Percentiles rank a stretch among this genome's conserved stretches.
These are phyloP conservation scores for Periophthalmus magnuspinnatus DNA, from an alignment of 2,797 vertebrate species.

Conservation along the genomic window DNA sequence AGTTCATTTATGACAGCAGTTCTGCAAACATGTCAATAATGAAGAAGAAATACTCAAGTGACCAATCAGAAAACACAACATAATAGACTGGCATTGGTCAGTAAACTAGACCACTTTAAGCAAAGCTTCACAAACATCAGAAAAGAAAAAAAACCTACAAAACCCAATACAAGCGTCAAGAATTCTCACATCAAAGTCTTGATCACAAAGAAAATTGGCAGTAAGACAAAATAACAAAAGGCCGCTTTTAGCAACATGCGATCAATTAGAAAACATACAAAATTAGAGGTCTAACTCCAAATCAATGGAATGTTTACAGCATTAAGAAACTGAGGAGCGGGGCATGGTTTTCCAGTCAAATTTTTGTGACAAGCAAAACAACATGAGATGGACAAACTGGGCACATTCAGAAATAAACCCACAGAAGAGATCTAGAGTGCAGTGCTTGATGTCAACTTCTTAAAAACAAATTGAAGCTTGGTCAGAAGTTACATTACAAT, in stretches of 20 bases:
- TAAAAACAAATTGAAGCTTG: constrained; percentile 11
- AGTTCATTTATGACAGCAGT: constrained; percentile 60
- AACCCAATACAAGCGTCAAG: constrained; percentile 31
- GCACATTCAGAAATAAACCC: constrained; percentile 12
- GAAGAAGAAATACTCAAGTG: constrained; percentile 7
- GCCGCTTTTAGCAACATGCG: constrained; percentile 57
- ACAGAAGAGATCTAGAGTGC: constrained; percentile 14
- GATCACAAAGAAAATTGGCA: constrained; percentile 18
- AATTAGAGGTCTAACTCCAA: constrained; percentile 56
- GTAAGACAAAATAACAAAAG: constrained; percentile 42
- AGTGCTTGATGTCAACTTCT: constrained; percentile 23
- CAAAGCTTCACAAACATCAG: constrained; percentile 43
- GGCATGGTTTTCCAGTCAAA: constrained; percentile 65
- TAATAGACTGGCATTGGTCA: constrained; percentile 21
- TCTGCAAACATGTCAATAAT: constrained; percentile 62
- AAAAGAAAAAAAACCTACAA: constrained; percentile 47
- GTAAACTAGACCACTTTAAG: constrained; percentile 35
- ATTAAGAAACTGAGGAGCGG: constrained; percentile 54
- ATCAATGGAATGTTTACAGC: constrained; percentile 77
- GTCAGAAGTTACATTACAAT: constrained; percentile 15
- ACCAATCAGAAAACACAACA: constrained; percentile 22
- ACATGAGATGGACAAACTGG: constrained; percentile 52
- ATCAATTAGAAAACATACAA: constrained; percentile 58
- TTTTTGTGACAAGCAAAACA: constrained; percentile 48
- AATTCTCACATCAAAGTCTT: constrained; percentile 45